Base-by-base conservation (phyloP, 2,888 invertebrate genomes). In the Athalia cordata region DNA sequence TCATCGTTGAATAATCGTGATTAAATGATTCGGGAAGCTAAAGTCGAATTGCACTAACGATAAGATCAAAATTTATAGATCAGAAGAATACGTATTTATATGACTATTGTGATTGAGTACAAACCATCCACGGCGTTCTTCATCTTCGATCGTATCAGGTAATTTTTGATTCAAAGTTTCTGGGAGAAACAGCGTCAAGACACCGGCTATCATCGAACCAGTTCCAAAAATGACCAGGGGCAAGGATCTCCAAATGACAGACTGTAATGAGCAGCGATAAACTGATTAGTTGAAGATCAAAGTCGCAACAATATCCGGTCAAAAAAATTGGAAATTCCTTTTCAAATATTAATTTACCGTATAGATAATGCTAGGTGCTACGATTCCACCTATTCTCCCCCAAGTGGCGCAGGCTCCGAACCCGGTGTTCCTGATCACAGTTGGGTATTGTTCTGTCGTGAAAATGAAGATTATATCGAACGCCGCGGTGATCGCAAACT, bases 391-490 rank as follows among this genome's bases (percentile, higher is more conserved):
- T 64, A 94, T 88, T 80, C 94, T 89, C 7, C 94, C 94, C 82
- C 92, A 92, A 79, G 93, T 93, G 3, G 94, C 94, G 70, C 93
- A 92, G 5, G 93, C 93, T 11, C 94, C 94, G 61, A 94, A 88
- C 47, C 93, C 93, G 61, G 93, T 93, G 83, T 93, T 94, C 81
- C 94, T 89, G 61, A 95, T 93, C 13, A 94, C 94, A 5, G 95
- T 95, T 13, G 95, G 95, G 84, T 94, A 95, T 86, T 95, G 94
- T 89, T 95, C 95, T 1, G 94, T 94, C 0, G 95, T 94, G 86
- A 95, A 94, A 70, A 95, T 93, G 84, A 95, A 95, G 64, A 95
- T 92, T 0, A 94, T 93, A 64, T 94, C 95, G 84, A 95, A 95
- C 45, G 95, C 94, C 0, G 94, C 92, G 0, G 95, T 95, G 76